Conservation (phyloP, 2,888 invertebrate species). For the Acleris emargana region DNA sequence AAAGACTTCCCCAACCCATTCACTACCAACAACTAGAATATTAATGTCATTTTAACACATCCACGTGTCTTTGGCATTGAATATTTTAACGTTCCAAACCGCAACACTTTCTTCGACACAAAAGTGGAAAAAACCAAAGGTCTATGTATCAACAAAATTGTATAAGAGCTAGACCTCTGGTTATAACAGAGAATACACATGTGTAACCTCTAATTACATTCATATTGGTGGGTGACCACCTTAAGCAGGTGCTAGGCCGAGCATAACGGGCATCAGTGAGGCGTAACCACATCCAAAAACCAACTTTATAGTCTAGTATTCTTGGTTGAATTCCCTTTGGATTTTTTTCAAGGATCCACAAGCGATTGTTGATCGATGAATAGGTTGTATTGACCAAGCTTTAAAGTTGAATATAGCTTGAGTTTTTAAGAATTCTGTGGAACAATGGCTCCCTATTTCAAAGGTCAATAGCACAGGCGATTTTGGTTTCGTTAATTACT, state of each 20-base stretch:
- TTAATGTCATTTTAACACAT: too few species aligned
- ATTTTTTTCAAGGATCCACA: conserved; percentile 55
- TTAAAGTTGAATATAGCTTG: conserved; percentile 59
- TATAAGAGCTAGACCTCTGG: conserved; percentile 9
- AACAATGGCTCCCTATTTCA: conserved; percentile 61
- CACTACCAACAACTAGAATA: too few species aligned
- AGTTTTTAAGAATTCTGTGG: conserved; percentile 48
- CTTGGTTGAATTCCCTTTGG: conserved; percentile 43
- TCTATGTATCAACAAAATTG: not conserved
- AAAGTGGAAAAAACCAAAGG: conserved; percentile 15
- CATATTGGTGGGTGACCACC: conserved; percentile 79
- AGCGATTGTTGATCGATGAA: conserved; percentile 55
- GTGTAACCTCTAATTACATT: conserved; percentile 75
- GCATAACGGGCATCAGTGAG: conserved; percentile 72
- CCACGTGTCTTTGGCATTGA: too few species aligned
- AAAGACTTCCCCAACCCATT: conserved; percentile 60
- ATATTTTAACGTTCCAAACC: conserved; percentile 53
- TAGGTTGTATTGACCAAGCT: conserved; percentile 58
- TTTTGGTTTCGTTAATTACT: conserved; percentile 76
- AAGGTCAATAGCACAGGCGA: conserved; percentile 78
- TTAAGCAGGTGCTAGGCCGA: conserved; percentile 69
- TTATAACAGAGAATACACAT: conserved; percentile 41
- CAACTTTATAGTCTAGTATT: conserved; percentile 26
- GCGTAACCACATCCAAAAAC: conserved; percentile 46
- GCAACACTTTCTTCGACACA: conserved; percentile 60